Percentiles rank a stretch among this genome's conserved stretches.
Conservation (phyloP, 2,888 invertebrate species). For the Cosmopolites sordidus region DNA sequence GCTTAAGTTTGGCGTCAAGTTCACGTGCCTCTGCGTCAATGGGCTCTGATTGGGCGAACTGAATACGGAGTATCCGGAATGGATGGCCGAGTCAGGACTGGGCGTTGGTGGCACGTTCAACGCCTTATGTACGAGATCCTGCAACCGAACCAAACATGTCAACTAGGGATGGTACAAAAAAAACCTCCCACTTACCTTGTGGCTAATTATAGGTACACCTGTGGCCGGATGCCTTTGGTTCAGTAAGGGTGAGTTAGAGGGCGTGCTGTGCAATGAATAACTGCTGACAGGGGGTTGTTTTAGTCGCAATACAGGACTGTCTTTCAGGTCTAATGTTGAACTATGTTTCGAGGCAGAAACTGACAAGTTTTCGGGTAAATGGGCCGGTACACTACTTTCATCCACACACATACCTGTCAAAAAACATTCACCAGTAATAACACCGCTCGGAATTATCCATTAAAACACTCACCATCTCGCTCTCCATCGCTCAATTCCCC, state of each 20-base stretch:
- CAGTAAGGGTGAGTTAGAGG: conserved; percentile 65
- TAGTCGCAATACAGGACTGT: conserved; percentile 52
- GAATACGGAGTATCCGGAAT: conserved; percentile 79
- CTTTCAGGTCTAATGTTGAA: conserved; percentile 39
- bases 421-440: conserved; percentile 1
- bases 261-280: conserved; percentile 60
- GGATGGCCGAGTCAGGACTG: conserved; percentile 84
- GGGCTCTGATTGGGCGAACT: conserved; percentile 85
- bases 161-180: too few species aligned
- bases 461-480: conserved; percentile 37
- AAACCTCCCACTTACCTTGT: conserved; percentile 44
- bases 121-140: conserved; percentile 52
- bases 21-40: conserved; percentile 75
- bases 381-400: conserved; percentile 33
- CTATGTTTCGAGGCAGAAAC: conserved; percentile 37
- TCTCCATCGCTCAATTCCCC: conserved; percentile 89
- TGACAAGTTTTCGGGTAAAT: conserved; percentile 43
- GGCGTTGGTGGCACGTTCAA: conserved; percentile 69
- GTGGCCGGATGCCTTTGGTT: conserved; percentile 54
- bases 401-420: conserved; percentile 39
- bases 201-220: conserved; percentile 42
- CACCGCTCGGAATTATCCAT: not conserved
- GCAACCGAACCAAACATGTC: too few species aligned
- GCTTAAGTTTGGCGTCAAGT: conserved; percentile 77
- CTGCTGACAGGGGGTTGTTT: conserved; percentile 54